Conservation (phyloP, 30 jellyfish, hydroid and myxozoan genomes). For the Aurelia coerulea region DNA sequence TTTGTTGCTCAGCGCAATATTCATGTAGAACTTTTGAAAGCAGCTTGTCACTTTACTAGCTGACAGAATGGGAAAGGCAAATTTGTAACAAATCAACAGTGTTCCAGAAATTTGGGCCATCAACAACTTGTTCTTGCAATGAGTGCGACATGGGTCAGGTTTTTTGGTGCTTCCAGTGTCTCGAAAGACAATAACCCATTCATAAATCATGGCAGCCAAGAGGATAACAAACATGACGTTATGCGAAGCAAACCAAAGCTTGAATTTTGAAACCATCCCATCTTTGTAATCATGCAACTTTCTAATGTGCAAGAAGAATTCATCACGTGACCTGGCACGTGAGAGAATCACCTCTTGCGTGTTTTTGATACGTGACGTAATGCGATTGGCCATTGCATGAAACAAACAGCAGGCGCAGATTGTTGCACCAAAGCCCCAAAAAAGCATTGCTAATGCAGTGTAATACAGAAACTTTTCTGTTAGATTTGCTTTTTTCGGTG, state of each 20-base stretch:
- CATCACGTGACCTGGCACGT: slow-evolving; percentile 6
- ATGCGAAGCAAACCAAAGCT: slow-evolving; percentile 46
- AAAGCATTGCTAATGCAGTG: slow-evolving; percentile 29
- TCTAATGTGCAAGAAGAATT: slow-evolving; percentile 9
- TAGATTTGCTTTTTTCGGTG: not conserved
- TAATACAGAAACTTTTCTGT: not conserved
- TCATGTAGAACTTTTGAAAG: slow-evolving; percentile 5
- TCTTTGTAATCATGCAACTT: slow-evolving; percentile 3
- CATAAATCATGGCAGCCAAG: slow-evolving; percentile 53
- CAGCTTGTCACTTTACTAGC: slow-evolving; percentile 53
- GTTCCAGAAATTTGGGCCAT: slow-evolving; percentile 41
- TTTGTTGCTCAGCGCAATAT: slow-evolving; percentile 20
- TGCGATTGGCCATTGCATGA: slow-evolving; percentile 53
- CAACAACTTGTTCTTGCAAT: not conserved
- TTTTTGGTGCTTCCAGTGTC: not conserved
- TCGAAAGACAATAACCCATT: slow-evolving; percentile 13
- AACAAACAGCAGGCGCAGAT: slow-evolving; percentile 64
- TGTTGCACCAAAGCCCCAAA: slow-evolving; percentile 69
- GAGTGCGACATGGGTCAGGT: not conserved
- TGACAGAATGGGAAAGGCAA: slow-evolving; percentile 53
- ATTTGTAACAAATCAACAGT: slow-evolving; percentile 22
- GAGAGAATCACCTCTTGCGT: slow-evolving; percentile 24
- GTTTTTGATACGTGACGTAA: slow-evolving; percentile 5
- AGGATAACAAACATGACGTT: slow-evolving; percentile 42
- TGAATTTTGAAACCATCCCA: slow-evolving; percentile 28